These are phyloP conservation scores for Muraenolepis orangiensis DNA, from an alignment of 2,797 vertebrate species.

Conservation along the genomic window DNA sequence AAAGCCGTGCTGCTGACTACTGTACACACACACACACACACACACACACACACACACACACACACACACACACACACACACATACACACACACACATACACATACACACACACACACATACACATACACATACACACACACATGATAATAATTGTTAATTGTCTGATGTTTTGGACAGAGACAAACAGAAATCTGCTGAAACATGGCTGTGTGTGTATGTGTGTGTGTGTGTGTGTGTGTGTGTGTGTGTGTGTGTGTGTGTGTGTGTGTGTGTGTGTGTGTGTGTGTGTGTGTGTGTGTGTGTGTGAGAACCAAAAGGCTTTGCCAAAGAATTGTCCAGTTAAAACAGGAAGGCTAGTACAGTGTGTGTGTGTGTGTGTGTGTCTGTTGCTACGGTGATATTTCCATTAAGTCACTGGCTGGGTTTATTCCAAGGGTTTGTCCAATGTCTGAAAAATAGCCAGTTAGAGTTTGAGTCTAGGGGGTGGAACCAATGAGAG, in stretches of 20 bases:
- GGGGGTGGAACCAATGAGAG: slow-evolving; percentile 44
- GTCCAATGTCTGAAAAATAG: slow-evolving; percentile 47
- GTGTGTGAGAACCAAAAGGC: slow-evolving; percentile 24
- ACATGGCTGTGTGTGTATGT: slow-evolving; percentile 21
- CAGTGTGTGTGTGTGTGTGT: slow-evolving; percentile 43
- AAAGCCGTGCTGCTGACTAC: background rate
- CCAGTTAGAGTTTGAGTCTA: no score
- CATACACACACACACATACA: no score
- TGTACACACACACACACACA: no score
- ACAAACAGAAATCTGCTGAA: slow-evolving; percentile 49
- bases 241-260: background rate
- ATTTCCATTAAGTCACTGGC: slow-evolving; percentile 70
- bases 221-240: background rate
- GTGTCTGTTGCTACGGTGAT: slow-evolving; percentile 67
- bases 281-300: background rate
- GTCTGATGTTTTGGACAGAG: slow-evolving; percentile 16
- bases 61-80: no score
- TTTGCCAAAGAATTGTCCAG: slow-evolving; percentile 46
- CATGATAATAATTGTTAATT: no score
- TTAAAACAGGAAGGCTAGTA: slow-evolving; percentile 53
- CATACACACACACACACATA: no score
- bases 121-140: no score
- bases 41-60: no score
- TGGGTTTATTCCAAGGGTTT: slow-evolving; percentile 58
- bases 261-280: background rate